Conservation (phyloP, 2,888 invertebrate species). For the Gonocerus acuteangulatus region DNA sequence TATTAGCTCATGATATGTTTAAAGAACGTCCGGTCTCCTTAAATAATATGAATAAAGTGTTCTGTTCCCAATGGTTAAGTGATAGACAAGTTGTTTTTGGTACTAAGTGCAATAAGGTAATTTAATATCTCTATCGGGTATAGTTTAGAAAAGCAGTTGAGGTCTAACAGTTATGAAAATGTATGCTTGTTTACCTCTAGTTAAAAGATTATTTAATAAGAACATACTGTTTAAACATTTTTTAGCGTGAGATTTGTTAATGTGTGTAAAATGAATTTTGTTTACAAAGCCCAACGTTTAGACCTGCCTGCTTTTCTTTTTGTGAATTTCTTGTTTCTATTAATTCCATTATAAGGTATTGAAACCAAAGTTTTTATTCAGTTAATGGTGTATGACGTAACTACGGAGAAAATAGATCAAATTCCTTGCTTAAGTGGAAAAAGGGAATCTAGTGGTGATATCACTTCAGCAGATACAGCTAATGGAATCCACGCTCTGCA, state of each 20-base stretch:
- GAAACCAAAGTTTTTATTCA: constrained; percentile 40
- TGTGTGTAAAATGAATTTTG: too few relatives aligned
- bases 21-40: constrained; percentile 74
- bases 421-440: constrained; percentile 75
- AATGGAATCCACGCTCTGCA: constrained; percentile 91
- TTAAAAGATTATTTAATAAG: too few relatives aligned
- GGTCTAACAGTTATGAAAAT: too few relatives aligned
- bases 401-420: constrained; percentile 74
- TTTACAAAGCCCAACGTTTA: too few relatives aligned
- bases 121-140: not conserved
- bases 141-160: not conserved
- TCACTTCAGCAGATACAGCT: constrained; percentile 47
- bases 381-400: constrained; percentile 87
- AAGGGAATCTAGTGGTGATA: constrained; percentile 50
- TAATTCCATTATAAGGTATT: too few relatives aligned
- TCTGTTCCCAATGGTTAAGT: constrained; percentile 93
- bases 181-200: too few relatives aligned
- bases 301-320: too few relatives aligned
- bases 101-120: constrained; percentile 92
- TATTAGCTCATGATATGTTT: constrained; percentile 82
- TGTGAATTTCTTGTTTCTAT: too few relatives aligned
- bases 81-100: constrained; percentile 92
- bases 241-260: too few relatives aligned
- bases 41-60: constrained; percentile 81
- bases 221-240: too few relatives aligned